Evolutionary conservation across 2,113 vertebrate species (phyloP).

Genomic region (Rattus rattus): DNA sequence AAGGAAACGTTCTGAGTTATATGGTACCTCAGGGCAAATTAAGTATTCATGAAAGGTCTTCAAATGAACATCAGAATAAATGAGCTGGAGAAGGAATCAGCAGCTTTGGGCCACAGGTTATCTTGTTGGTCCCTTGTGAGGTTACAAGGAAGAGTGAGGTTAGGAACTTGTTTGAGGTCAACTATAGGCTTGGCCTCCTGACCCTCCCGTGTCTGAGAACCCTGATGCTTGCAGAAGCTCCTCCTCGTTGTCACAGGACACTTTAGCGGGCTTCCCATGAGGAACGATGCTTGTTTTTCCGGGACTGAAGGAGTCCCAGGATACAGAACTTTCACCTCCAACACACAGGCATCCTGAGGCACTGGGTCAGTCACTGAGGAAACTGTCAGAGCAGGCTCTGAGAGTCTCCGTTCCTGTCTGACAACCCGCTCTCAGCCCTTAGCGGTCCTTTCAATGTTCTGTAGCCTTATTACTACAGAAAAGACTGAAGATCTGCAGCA

Average conservation of each 20-base stretch:
- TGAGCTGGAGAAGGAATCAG: not conserved
- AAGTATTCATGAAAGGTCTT: not conserved
- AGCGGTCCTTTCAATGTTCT: not conserved
- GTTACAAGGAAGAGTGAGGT: no score
- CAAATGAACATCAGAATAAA: not conserved
- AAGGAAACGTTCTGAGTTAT: not conserved
- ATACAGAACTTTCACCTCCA: not conserved
- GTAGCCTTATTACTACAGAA: slow-evolving; percentile 72
- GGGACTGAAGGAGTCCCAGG: not conserved
- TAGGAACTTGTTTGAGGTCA: not conserved
- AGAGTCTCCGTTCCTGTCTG: not conserved
- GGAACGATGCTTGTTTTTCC: not conserved
- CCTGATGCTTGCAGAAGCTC: not conserved
- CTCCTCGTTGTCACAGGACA: no score
- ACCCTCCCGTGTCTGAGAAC: not conserved
- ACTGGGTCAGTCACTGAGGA: rapidly evolving
- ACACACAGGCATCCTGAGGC: not conserved
- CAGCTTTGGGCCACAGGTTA: not conserved
- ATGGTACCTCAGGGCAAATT: not conserved
- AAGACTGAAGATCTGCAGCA: slow-evolving; percentile 75
- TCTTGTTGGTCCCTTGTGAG: not conserved
- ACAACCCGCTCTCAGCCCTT: not conserved
- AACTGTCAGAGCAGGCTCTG: not conserved
- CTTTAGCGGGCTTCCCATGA: not conserved
- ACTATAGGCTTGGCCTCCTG: not conserved